Base-by-base conservation (phyloP, 2,888 invertebrate genomes). In the Polyploca ridens region DNA sequence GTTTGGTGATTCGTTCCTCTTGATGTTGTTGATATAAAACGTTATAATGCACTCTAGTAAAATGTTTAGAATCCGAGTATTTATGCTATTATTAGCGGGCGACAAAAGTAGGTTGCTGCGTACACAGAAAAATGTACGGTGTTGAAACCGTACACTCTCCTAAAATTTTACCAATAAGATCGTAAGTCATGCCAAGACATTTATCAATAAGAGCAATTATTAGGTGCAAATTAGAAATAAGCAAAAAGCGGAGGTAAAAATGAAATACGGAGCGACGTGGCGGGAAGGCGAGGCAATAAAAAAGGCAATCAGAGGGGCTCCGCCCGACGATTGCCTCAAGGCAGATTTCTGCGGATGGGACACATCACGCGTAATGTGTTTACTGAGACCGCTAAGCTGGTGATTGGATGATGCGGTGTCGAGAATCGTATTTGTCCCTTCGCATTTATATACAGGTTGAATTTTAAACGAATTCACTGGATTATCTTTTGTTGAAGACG, bases 231-330 rank as follows among this genome's bases (percentile, higher is more conserved):
- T 72, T 72, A 74, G 68, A 71, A 73, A 67, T 64, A 67, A 62
- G 68, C 69, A 54, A 63, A 41, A 54, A 64, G 62, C 41, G 57
- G 14, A 62, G 58, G 61, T 65, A 57, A 62, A 71, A 69, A 73
- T 75, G 73, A 78, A 82, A 81, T 78, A 78, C 75, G 75, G 68
- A 1, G 27, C 27, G 27, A 27, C 71, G 72, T 75, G 75, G 68
- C 70, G 72, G 69, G 67, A 71, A 77, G 69, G 77, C 69, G 73
- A 78, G 71, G 84, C 83, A 87, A 85, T 87, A 87, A 87, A 88
- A 85, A 82, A 83, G 81, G 85, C 83, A 87, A 87, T 87, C 83
- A 84, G 74, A 71, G 72, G 71, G 78, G 76, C 27, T 27, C 27
- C 63, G 65, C 67, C 64, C 41, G 2, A 59, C 65, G 64, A 66